phyloP scores from a whole-genome alignment of 2,797 vertebrate species.

The Betta splendens region DNA sequence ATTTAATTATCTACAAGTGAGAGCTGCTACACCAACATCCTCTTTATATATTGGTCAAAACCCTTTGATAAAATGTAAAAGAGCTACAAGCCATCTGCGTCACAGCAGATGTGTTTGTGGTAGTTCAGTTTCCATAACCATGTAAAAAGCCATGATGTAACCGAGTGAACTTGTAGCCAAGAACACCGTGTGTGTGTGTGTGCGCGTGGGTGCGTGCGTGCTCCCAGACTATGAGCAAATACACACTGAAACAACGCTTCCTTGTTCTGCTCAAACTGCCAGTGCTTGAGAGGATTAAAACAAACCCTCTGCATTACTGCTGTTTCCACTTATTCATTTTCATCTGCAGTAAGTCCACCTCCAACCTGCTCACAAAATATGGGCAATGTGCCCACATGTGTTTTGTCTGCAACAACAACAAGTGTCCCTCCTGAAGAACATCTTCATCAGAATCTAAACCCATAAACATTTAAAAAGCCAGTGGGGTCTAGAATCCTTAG shows the following conservation, averaged over 20 bases:
- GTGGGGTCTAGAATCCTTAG: constrained; percentile 26
- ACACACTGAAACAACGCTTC: constrained; percentile 78
- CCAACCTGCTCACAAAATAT: constrained; percentile 48
- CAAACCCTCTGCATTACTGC: constrained; percentile 64
- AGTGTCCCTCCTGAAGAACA: background rate
- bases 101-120: constrained; percentile 61
- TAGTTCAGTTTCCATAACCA: constrained; percentile 77
- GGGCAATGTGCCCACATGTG: constrained; percentile 28
- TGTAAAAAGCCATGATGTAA: constrained; percentile 81
- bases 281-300: constrained; percentile 78
- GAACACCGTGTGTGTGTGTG: constrained; percentile 67
- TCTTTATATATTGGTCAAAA: constrained; percentile 28
- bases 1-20: constrained; percentile 11
- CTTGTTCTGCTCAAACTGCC: constrained; percentile 78
- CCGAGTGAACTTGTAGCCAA: constrained; percentile 64
- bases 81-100: constrained; percentile 41
- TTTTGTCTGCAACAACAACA: too few relatives aligned
- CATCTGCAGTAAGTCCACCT: constrained; percentile 52
- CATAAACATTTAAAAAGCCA: constrained; percentile 14
- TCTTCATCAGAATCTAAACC: constrained; percentile 12
- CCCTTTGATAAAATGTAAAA: constrained; percentile 42
- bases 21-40: constrained; percentile 2
- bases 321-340: constrained; percentile 61
- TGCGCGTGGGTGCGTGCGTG: constrained; percentile 64
- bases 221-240: constrained; percentile 78